Evolutionary conservation across 2,888 invertebrate species (phyloP).

Genomic region (Pecten maximus): DNA sequence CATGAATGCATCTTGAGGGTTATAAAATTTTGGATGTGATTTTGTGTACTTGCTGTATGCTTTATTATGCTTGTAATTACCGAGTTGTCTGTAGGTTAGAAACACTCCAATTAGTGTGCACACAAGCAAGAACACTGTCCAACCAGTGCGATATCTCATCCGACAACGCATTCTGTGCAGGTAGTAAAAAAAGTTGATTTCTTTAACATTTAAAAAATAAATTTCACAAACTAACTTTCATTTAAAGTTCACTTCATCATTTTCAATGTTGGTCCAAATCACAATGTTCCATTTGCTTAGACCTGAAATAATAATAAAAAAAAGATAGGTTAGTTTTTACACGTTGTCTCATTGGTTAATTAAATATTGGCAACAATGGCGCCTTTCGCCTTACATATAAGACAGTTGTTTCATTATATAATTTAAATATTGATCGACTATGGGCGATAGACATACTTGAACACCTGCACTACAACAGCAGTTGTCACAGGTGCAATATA

Average conservation of each 20-base stretch:
- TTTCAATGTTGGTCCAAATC: neutral
- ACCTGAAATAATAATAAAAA: neutral
- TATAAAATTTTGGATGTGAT: conserved; percentile 18
- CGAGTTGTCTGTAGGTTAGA: conserved; percentile 49
- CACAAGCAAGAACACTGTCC: conserved; percentile 52
- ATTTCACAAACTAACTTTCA: neutral
- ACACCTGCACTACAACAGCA: neutral
- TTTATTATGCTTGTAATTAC: conserved; percentile 1
- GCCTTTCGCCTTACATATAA: too few relatives aligned
- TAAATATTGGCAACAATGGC: too few relatives aligned
- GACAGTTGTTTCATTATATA: too few relatives aligned
- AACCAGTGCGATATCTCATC: conserved; percentile 48
- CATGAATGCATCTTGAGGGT: neutral
- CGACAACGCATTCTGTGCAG: conserved; percentile 52
- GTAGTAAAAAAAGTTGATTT: neutral
- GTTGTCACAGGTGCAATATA: neutral
- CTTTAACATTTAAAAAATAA: neutral
- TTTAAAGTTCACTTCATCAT: neutral
- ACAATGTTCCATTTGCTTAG: neutral
- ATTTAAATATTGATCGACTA: too few relatives aligned
- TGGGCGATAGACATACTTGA: too few relatives aligned
- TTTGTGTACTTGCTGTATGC: neutral
- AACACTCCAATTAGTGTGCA: conserved; percentile 50
- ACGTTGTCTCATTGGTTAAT: too few relatives aligned
- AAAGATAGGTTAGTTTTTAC: neutral